phyloP scores from a whole-genome alignment of 92 coral and sea anemone genomes.

The Umimayanthus chanpuru region DNA sequence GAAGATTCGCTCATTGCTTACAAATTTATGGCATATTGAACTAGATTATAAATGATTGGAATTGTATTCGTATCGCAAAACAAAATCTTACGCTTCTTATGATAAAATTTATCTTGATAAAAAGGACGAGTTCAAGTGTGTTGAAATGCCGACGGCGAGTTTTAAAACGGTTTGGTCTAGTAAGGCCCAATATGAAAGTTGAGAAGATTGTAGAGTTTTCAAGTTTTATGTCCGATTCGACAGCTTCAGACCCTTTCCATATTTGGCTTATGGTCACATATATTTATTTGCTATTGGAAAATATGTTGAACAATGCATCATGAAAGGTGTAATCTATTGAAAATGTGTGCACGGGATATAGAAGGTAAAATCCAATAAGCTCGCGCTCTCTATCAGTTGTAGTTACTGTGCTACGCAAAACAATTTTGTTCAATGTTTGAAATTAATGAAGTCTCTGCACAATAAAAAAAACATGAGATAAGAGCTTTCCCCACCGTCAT shows the following conservation, averaged over 20 bases:
- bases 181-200: too few relatives aligned
- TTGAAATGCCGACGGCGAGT: neutral
- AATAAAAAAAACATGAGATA: too few relatives aligned
- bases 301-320: neutral
- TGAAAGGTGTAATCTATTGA: neutral
- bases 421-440: neutral
- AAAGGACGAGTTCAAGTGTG: neutral
- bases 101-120: neutral
- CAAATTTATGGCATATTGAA: neutral
- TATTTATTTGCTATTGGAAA: neutral
- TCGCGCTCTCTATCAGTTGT: neutral
- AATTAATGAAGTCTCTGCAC: neutral
- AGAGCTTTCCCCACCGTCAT: too few relatives aligned
- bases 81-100: neutral
- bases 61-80: neutral
- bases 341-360: neutral
- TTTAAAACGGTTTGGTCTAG: too few relatives aligned
- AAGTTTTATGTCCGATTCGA: too few relatives aligned
- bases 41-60: neutral
- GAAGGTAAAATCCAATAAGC: neutral
- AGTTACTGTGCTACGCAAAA: neutral
- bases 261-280: neutral
- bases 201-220: too few relatives aligned
- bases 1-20: too few relatives aligned
- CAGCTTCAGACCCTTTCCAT: neutral